Evolutionary conservation across 1,140 invertebrate genomes (phyloP), one percentile per base, ranked within the genome.

Genomic region (Aporrectodea caliginosa): DNA sequence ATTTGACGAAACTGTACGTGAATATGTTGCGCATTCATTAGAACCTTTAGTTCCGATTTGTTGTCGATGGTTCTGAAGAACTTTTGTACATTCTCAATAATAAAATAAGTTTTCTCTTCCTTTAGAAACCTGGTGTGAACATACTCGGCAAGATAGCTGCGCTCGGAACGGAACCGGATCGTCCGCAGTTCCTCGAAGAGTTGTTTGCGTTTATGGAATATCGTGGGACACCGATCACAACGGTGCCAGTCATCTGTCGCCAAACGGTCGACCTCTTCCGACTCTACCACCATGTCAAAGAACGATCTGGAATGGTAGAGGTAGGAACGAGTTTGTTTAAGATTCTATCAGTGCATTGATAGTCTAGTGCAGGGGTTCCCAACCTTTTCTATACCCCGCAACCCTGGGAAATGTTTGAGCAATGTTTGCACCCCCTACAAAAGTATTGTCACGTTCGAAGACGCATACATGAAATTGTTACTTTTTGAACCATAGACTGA

Each of bases 261-360:
- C 95, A 97, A 90, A 95, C 96, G 85, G 92, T 98, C 84, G 97
- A 99, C 92, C 93, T 99, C 84, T 99, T 95, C 91, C 92, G 94
- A 85, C 92, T 99, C 83, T 99, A 98, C 89, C 90, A 94, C 88
- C 93, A 93, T 89, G 96, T 98, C 85, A 94, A 96, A 90, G 96
- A 98, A 85, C 92, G 95, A 86, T 96, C 96, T 87, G 97, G 97
- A 86, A 97, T 98, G 92, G 92, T 96, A 89, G 96, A 98, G 93
- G 96, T 98, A 92, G 78, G 80, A n/a, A n/a, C n/a, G n/a, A n/a
- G n/a, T n/a, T n/a, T n/a, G n/a, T n/a, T n/a, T n/a, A n/a, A n/a
- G n/a, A n/a, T n/a, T n/a, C n/a, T n/a, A n/a, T n/a, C n/a, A n/a
- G n/a, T n/a, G n/a, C n/a, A n/a, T n/a, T n/a, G n/a, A n/a, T n/a